Percentiles rank a stretch among this genome's conserved stretches.
Evolutionary conservation across 2,797 vertebrate genomes (phyloP).

Genomic region (Ctenopoma kingsleyae): DNA sequence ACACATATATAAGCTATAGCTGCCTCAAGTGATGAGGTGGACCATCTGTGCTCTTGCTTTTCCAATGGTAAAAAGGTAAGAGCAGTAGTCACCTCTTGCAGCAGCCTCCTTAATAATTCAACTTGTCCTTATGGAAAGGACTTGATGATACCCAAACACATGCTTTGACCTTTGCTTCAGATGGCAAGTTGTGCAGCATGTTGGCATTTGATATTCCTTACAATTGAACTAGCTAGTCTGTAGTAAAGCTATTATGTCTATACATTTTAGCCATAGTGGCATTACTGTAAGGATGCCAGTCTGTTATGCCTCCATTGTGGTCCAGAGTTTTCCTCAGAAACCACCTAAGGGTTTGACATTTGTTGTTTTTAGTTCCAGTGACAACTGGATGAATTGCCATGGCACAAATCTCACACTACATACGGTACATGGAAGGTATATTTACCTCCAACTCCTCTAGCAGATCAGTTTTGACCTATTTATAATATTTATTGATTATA

Average conservation of each 20-base stretch:
- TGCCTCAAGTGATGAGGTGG: constrained; percentile 38
- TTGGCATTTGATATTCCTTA: constrained; percentile 2
- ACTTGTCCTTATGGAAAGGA: constrained; percentile 26
- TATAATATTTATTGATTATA: too few relatives aligned
- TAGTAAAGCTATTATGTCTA: not conserved
- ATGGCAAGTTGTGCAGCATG: constrained; percentile 3
- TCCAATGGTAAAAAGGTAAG: constrained; percentile 18
- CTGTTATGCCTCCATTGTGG: not conserved
- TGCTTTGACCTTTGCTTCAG: constrained; percentile 50
- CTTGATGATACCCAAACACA: constrained; percentile 31
- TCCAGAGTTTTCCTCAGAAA: not conserved
- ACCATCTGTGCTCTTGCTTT: constrained; percentile 62
- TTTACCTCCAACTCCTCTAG: not conserved
- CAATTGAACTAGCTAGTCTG: not conserved
- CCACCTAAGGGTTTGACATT: not conserved
- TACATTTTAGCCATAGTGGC: too few relatives aligned
- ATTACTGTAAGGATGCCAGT: not conserved
- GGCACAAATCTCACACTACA: not conserved
- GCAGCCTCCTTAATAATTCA: constrained; percentile 69
- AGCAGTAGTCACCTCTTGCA: constrained; percentile 34
- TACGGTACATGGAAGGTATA: not conserved
- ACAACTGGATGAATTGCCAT: not conserved
- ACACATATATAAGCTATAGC: constrained; percentile 43
- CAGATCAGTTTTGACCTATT: not conserved
- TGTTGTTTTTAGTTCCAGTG: not conserved